phyloP scores from a whole-genome alignment of 2,888 invertebrate genomes.

The Hetaerina titia region DNA sequence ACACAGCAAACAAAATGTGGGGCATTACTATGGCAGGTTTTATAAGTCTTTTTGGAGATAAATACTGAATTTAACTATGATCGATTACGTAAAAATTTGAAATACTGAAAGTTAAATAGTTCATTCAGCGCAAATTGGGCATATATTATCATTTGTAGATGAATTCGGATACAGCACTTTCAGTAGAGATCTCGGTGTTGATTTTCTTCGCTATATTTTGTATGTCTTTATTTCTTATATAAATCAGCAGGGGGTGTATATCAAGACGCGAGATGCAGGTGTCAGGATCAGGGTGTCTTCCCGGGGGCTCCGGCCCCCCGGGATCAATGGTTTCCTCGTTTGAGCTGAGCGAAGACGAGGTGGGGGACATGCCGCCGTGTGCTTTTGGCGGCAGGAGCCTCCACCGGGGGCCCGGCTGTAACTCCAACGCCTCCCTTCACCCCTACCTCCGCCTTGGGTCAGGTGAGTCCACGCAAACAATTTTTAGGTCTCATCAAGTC shows the following conservation, averaged over 20 bases:
- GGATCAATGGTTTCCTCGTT: slow-evolving; percentile 46
- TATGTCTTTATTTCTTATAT: not conserved
- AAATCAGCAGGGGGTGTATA: not conserved
- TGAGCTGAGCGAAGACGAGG: slow-evolving; percentile 82
- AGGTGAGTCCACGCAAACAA: slow-evolving; percentile 68
- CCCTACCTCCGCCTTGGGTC: slow-evolving; percentile 76
- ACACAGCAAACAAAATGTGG: too few relatives aligned
- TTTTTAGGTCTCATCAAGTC: not conserved
- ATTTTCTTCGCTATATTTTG: not conserved
- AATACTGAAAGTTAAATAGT: too few relatives aligned
- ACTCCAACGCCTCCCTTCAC: slow-evolving; percentile 74
- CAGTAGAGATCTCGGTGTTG: not conserved
- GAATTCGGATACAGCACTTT: too few relatives aligned
- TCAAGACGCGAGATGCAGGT: slow-evolving; percentile 52
- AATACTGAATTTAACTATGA: too few relatives aligned
- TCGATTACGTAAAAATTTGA: too few relatives aligned
- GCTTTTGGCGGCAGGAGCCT: slow-evolving; percentile 84
- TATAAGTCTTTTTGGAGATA: too few relatives aligned
- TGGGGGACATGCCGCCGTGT: slow-evolving; percentile 89
- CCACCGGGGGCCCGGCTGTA: slow-evolving; percentile 73
- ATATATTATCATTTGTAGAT: too few relatives aligned
- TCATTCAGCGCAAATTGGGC: too few relatives aligned
- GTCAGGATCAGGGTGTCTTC: not conserved
- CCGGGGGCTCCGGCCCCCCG: slow-evolving; percentile 5
- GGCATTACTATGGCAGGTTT: too few relatives aligned